Evolutionary conservation across 2,888 invertebrate species (phyloP), one percentile per base, ranked within the genome.

Genomic region (Chloroclysta siterata): DNA sequence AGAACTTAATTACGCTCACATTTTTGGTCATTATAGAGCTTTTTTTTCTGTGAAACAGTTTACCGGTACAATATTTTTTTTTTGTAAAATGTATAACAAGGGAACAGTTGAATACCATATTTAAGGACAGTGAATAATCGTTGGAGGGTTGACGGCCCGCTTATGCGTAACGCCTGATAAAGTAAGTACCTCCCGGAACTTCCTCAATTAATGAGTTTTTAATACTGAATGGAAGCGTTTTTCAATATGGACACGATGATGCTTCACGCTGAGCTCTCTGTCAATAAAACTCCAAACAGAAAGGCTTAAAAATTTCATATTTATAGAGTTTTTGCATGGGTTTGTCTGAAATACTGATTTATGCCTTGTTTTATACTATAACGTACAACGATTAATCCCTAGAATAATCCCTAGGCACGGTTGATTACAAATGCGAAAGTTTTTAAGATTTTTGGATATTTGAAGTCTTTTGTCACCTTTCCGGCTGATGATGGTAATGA

Each of bases 81-180:
- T 10, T 39, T 39, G 36, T 39, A 46, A 10, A 46, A 17, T 46
- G 10, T 17, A 17, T 0, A 11, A 15, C 17, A 11, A 2, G 46
- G 17, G 46, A 46, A 46, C 46, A 22, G 22, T 22, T 22, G 22
- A 22, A 22, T 22, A 22, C 22, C 11, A 17, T 14, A 17, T 10
- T 17, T 5, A 6, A 15, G 60, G 63, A 48, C 53, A 54, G 60
- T 61, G 61, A 65, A 65, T 58, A 65, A 65, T 65, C 33, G 53
- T 58, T 52, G 28, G 54, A 46, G 33, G 14, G 54, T 58, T 58
- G 51, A 54, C 29, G 46, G 54, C 14, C 11, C 33, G 48, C 44
- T 52, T 52, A 42, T 17, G 53, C 41, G 28, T 29, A 33, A 28
- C 15, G 51, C 42, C 29, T 53, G 60, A 48, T 60, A 53, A 52